Evolutionary conservation across 2,113 vertebrate species (phyloP), one percentile per base, ranked within the genome.

Genomic region (Gymnogyps californianus): DNA sequence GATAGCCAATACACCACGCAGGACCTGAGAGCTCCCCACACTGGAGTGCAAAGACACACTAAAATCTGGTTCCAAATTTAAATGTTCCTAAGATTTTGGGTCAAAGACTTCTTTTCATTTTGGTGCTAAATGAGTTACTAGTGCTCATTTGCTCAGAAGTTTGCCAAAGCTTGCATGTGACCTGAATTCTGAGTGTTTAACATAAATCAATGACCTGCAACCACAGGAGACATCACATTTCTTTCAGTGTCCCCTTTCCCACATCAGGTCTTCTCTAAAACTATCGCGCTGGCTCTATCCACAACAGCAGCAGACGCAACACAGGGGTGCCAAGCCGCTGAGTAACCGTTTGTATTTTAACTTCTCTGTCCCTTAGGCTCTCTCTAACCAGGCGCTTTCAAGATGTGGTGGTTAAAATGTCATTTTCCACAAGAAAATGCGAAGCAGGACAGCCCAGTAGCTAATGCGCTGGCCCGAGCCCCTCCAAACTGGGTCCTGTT

Each of bases 381-480:
- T 44, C n/a, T 49, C 62, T 67, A 28, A 47, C 36, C 75, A 94
- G 86, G 82, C 83, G 79, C 58, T 93, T 70, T 80, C 88, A 90
- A 83, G 67, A 85, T n/a, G 26, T 0, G 0, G 25, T 17, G 14
- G 29, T 80, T 83, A 85, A 95, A 94, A 90, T 65, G 44, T 36
- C 29, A 18, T 74, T 94, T 96, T 87, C 34, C 13, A 2, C n/a
- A 46, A 58, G 67, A 61, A 90, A 92, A 69, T 3, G 4, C 0
- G 2, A 58, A 82, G 34, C 34, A 69, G 74, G 44, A 34, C 18
- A 89, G 52, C 17, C 13, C 44, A 74, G 93, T 83, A 85, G 84
- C 58, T 61, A 77, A 61, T 4, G 2, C 0, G 0, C 16, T 52
- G 74, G 49, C 74, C 57, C 3, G 1, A 81, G 42, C 47, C 64